These are phyloP conservation scores for Eciton burchellii DNA, from an alignment of 1,140 invertebrate genomes.

Conservation along the genomic window DNA sequence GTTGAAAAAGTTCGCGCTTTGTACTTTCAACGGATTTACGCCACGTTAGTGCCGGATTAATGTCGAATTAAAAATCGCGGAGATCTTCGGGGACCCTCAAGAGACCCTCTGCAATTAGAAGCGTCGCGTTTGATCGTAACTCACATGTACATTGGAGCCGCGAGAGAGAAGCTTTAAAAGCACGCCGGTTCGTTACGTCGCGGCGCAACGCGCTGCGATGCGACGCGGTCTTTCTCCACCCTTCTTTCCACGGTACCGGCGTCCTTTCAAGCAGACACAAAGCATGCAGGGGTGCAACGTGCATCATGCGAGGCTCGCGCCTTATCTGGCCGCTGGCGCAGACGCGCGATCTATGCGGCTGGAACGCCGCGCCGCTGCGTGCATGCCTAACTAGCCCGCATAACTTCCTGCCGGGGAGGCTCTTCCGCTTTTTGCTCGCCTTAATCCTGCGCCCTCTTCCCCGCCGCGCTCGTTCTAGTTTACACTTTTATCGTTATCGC, in stretches of 20 bases:
- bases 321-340: conserved; percentile 46
- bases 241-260: conserved; percentile 16
- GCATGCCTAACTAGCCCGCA: conserved; percentile 58
- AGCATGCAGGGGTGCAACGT: conserved; percentile 46
- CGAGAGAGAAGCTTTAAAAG: too few species aligned
- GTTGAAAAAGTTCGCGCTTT: too few species aligned
- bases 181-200: conserved; percentile 5
- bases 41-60: too few species aligned
- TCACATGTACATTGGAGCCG: too few species aligned
- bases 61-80: too few species aligned
- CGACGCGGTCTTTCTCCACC: background rate
- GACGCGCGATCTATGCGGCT: conserved; percentile 50
- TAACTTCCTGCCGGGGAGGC: conserved; percentile 42
- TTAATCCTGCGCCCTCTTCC: conserved; percentile 26
- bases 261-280: conserved; percentile 40
- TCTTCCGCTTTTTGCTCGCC: conserved; percentile 22
- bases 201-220: too few species aligned
- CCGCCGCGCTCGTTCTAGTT: conserved; percentile 15
- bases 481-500: conserved; percentile 40
- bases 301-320: conserved; percentile 24
- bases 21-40: too few species aligned
- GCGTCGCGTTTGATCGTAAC: too few species aligned
- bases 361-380: conserved; percentile 40
- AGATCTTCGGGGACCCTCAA: too few species aligned
- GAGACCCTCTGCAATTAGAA: too few species aligned